Base-by-base conservation (phyloP, 2,797 vertebrate species). In the Petrocephalus schoutedeni region DNA sequence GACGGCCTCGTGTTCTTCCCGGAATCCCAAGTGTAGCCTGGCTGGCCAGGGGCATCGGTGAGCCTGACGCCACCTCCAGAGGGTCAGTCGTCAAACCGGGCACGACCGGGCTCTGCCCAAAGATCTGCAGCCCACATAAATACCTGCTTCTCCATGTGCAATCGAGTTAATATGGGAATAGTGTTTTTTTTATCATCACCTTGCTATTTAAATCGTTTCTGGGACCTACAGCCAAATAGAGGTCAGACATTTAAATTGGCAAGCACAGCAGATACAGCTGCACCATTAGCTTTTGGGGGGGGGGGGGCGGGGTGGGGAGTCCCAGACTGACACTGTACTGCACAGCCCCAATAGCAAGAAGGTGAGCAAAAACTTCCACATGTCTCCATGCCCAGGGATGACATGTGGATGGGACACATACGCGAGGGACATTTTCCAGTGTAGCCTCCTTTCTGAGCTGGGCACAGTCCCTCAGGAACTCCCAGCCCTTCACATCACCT, bases 21-120 rank as follows among this genome's bases (percentile, higher is more conserved):
- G 51, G 92, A 89, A 91, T 91, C 89, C 93, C 93, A 93, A 4
- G 93, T 92, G 91, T 92, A 93, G 93, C 92, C 92, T 45, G 89
- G 88, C 86, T 89, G 88, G 59, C 8, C 7, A n/a, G 36, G 3
- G 32, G 53, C 90, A 90, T 14, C 9, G 56, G 16, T 9, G 3
- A 19, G 56, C 56, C 1, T 14, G 56, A 16, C 56, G 3, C 8
- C 3, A 57, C 10, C 9, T 16, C 2, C 56, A 14, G 54, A 56
- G 54, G 54, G 54, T 56, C 54, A 56, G 3, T 3, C 41, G 41
- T 45, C 41, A 45, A 56, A 56, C 54, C 7, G 12, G 12, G 5
- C 54, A 56, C 54, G 1, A 14, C 54, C 12, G 54, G 54, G 28
- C 28, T 28, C 28, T 28, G 28, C 28, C 28, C 28, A 28, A 1